Percentiles rank a stretch among this genome's conserved stretches.
These are phyloP conservation scores for Leuciscus idus DNA, from an alignment of 2,113 vertebrate species.

Conservation along the genomic window DNA sequence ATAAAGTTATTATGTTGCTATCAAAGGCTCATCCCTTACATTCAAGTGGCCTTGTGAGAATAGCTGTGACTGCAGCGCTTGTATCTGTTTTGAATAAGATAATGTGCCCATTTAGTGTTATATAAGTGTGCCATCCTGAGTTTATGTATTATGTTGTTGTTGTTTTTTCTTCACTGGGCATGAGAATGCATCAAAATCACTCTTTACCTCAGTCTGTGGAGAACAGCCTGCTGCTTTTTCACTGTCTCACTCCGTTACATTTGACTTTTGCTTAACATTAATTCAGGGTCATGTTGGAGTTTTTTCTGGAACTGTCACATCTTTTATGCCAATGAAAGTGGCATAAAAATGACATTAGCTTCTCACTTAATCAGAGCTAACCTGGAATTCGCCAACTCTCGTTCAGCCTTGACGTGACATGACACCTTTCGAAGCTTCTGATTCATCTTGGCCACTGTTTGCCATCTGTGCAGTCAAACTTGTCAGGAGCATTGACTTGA, in stretches of 20 bases:
- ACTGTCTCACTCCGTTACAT: not conserved
- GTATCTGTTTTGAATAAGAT: constrained; percentile 27
- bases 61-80: not conserved
- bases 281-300: not conserved
- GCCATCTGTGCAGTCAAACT: not conserved
- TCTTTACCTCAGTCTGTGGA: not conserved
- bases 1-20: not conserved
- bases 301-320: not conserved
- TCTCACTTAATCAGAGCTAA: not conserved
- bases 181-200: not conserved
- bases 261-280: constrained; percentile 13
- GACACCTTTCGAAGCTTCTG: not conserved
- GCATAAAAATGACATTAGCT: not conserved
- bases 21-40: not conserved
- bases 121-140: not conserved
- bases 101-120: constrained; percentile 18
- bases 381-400: not conserved
- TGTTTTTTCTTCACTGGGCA: not conserved
- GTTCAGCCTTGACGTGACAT: not conserved
- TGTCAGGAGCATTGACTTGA: not conserved
- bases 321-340: not conserved
- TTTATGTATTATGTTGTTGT: not conserved
- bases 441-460: not conserved
- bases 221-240: constrained; percentile 1
- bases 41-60: not conserved